phyloP scores from a whole-genome alignment of 2,888 invertebrate species.

The Aelia acuminata region DNA sequence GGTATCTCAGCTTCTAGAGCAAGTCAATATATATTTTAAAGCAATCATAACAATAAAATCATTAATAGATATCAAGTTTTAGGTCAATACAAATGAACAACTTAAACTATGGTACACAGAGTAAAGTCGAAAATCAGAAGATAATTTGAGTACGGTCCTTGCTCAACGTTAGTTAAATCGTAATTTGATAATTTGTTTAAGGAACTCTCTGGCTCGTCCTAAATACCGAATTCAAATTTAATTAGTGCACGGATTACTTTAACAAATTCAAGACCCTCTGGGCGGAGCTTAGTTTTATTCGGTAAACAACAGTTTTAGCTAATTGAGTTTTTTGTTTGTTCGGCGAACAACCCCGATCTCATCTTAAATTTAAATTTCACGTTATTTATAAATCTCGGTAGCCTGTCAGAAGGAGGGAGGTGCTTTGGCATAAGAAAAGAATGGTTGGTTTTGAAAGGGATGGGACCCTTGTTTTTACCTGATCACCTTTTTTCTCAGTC shows the following conservation, averaged over 20 bases:
- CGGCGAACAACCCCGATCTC: neutral
- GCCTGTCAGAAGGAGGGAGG: neutral
- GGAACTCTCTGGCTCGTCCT: neutral
- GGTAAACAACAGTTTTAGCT: neutral
- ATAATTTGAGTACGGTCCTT: neutral
- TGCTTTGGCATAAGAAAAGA: neutral
- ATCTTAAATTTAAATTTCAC: neutral
- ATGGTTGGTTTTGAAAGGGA: neutral
- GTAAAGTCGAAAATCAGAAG: neutral
- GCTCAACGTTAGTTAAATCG: neutral
- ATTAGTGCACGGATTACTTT: conserved; percentile 17
- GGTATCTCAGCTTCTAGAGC: too few species aligned
- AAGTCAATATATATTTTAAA: too few species aligned
- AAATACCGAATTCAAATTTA: conserved; percentile 21
- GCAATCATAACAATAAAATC: too few species aligned
- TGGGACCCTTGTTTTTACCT: neutral
- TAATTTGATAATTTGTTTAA: conserved; percentile 20
- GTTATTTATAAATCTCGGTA: neutral
- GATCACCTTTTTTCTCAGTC: neutral
- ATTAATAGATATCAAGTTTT: too few species aligned
- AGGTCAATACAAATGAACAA: too few species aligned
- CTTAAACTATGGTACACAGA: too few species aligned
- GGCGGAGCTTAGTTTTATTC: neutral
- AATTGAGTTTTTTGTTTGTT: conserved; percentile 6
- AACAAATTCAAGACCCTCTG: neutral